Base-by-base conservation (phyloP, 2,113 vertebrate species). In the Delphinapterus leucas region DNA sequence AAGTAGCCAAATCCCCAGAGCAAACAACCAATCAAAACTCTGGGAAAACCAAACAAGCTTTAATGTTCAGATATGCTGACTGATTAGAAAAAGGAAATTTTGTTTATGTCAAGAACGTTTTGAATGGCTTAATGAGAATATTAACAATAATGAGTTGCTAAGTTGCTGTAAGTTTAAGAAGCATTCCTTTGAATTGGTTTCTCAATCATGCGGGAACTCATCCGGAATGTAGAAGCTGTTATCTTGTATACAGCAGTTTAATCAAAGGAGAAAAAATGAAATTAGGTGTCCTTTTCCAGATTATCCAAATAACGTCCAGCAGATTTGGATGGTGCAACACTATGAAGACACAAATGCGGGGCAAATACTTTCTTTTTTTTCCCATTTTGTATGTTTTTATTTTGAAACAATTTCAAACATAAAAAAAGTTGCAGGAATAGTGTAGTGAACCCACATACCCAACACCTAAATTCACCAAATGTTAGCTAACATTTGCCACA, bases 71-170 rank as follows among this genome's bases (percentile, higher is more conserved):
- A 76, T 93, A 90, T 60, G 68, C 71, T 98, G 95, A 96, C 86
- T 95, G 71, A 77, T 74, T 87, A 93, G 73, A 79, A 95, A 91
- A 91, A 80, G 73, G 68, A 93, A 87, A 89, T 80, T 74, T 73
- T 97, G 67, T 97, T 95, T 93, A 73, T 82, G 74, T 97, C 55
- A 60, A 83, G 73, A 92, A 94, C 86, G n/a, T 28, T 93, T 94
- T 79, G 91, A 61, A 63, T 93, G 79, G 36, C 71, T 96, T 96
- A 49, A 83, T 89, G 74, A 93, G 90, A 96, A 89, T 89, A 70
- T 41, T 67, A 96, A 79, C 17, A 76, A 65, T 61, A 86, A 82
- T 88, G 82, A 63, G 33, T 80, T 93, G 83, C 90, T 92, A 92
- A 85, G n/a, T 93, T 82, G 73, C 88, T 89, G 47, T 38, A 82